These are phyloP conservation scores for Ecliptopera silaceata DNA, from an alignment of 2,888 invertebrate species.

Conservation along the genomic window DNA sequence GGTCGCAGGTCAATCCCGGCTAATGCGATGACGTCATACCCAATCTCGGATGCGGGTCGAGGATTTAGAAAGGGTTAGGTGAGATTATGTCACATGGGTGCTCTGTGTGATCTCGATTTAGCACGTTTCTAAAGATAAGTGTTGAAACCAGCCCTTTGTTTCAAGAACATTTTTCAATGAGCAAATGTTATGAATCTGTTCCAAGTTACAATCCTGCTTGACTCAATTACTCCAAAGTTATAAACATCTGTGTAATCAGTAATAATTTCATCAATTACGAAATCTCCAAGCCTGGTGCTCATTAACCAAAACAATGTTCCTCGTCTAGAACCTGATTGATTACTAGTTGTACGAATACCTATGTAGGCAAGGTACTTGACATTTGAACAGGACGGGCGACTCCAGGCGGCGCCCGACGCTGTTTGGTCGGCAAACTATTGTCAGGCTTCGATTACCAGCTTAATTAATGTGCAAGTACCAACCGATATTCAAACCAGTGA, in stretches of 20 bases:
- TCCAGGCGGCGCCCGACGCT: slow-evolving; percentile 20
- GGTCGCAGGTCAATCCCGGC: slow-evolving; percentile 53
- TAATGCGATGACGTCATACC: slow-evolving; percentile 59
- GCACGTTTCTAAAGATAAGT: slow-evolving; percentile 2
- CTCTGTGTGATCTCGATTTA: slow-evolving; percentile 16
- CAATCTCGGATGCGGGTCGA: slow-evolving; percentile 25
- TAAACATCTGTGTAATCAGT: too few species aligned
- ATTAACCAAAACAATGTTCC: too few species aligned
- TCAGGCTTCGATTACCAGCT: slow-evolving; percentile 33
- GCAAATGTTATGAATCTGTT: too few species aligned
- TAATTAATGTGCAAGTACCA: slow-evolving; percentile 34
- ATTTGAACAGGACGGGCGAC: slow-evolving; percentile 11
- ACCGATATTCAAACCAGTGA: slow-evolving; percentile 28
- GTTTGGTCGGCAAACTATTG: slow-evolving; percentile 36
- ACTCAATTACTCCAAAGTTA: too few species aligned
- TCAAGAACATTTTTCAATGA: too few species aligned
- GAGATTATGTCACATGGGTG: slow-evolving; percentile 20
- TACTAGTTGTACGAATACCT: neutral
- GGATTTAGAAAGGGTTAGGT: slow-evolving; percentile 24
- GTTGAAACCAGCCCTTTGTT: neutral
- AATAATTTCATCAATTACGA: too few species aligned
- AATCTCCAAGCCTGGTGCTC: too few species aligned
- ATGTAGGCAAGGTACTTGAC: slow-evolving; percentile 20
- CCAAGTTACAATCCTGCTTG: too few species aligned
- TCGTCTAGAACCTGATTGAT: too few species aligned